These are phyloP conservation scores for Climacteris rufus DNA, from an alignment of 2,113 vertebrate species.

Conservation along the genomic window DNA sequence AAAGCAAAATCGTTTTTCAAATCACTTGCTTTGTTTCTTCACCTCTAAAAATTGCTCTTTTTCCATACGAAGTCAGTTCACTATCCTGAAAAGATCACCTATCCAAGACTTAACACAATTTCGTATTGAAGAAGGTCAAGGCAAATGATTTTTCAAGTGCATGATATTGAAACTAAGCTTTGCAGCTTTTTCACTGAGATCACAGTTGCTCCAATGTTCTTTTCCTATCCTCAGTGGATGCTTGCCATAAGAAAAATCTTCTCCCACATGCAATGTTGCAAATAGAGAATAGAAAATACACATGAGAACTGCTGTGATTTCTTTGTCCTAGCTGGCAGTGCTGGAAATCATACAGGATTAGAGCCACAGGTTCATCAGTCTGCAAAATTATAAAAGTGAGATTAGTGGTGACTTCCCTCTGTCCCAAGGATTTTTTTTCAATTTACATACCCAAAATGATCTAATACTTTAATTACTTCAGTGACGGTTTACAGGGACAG, in stretches of 20 bases:
- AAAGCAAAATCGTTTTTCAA: not conserved
- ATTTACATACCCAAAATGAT: not conserved
- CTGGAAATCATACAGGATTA: not conserved
- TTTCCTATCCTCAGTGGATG: not conserved
- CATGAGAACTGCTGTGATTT: not conserved
- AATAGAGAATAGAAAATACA: not conserved
- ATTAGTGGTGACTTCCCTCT: not conserved
- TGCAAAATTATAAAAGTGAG: not conserved
- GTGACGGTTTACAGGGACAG: not conserved
- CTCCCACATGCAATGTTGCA: not conserved
- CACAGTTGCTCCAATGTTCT: not conserved
- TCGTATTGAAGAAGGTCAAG: not conserved
- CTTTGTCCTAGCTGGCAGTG: not conserved
- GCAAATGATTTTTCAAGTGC: not conserved
- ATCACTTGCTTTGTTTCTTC: not conserved
- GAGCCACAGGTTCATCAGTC: not conserved
- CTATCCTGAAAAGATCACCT: not conserved
- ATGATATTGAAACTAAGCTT: not conserved
- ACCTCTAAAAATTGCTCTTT: not conserved
- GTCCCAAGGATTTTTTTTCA: not conserved
- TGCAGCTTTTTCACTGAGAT: not conserved
- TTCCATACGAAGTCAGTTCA: not conserved
- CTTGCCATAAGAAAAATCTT: not conserved
- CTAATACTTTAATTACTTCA: not conserved
- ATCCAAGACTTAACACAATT: rapidly evolving